Percentiles rank a stretch among this genome's conserved stretches.
phyloP scores from a whole-genome alignment of 1,140 invertebrate species.

The Scaptomyza hsui region DNA sequence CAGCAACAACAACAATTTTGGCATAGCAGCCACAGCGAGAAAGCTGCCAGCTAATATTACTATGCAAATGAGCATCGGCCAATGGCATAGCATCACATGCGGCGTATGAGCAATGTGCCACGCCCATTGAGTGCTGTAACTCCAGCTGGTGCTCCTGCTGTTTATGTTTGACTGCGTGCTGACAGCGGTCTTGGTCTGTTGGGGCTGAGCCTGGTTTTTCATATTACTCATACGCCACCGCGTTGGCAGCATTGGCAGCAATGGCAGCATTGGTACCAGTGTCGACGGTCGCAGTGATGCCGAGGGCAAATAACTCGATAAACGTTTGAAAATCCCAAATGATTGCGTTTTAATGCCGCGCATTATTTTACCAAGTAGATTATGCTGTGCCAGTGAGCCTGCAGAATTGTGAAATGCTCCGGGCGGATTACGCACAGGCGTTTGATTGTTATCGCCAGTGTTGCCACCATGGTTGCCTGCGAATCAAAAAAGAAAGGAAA shows the following conservation, averaged over 20 bases:
- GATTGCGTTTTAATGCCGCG: constrained; percentile 84
- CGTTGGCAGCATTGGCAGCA: constrained; percentile 20
- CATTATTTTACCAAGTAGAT: constrained; percentile 83
- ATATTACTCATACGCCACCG: constrained; percentile 80
- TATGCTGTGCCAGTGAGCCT: constrained; percentile 82
- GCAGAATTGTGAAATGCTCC: constrained; percentile 84
- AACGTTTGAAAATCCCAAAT: constrained; percentile 84
- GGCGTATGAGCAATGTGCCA: constrained; percentile 76
- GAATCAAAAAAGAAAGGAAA: constrained; percentile 16
- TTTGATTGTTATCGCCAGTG: constrained; percentile 83
- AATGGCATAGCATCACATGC: constrained; percentile 57
- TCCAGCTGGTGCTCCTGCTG: constrained; percentile 7
- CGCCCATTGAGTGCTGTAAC: constrained; percentile 42
- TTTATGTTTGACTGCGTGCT: constrained; percentile 37
- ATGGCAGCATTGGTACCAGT: constrained; percentile 40
- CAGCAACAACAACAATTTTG: constrained; percentile 38
- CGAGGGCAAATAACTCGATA: constrained; percentile 79
- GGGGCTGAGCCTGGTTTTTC: constrained; percentile 48
- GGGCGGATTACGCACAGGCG: constrained; percentile 84
- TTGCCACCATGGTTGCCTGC: constrained; percentile 76
- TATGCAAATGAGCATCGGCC: constrained; percentile 76
- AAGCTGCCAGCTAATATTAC: constrained; percentile 68
- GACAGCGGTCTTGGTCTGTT: constrained; percentile 68
- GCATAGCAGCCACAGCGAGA: constrained; percentile 41
- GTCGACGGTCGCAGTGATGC: constrained; percentile 42